phyloP scores from a whole-genome alignment of 2,113 vertebrate species.

The Archilochus colubris region DNA sequence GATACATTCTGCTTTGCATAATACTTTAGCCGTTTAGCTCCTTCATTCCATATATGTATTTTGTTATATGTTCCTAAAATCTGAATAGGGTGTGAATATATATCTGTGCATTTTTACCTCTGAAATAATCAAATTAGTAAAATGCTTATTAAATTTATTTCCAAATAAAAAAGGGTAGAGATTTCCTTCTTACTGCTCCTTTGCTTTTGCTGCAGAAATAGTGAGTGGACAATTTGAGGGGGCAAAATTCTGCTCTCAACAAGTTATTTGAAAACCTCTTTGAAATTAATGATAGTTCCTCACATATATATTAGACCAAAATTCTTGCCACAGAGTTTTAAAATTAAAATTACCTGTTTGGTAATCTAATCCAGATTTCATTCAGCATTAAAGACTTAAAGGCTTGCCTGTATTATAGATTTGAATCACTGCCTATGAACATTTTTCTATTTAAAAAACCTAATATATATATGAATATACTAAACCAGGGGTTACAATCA shows the following conservation, averaged over 20 bases:
- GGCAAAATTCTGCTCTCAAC: neutral
- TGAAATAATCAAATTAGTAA: constrained; percentile 24
- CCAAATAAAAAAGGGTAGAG: neutral
- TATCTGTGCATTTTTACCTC: neutral
- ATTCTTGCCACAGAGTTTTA: neutral
- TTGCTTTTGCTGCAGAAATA: neutral
- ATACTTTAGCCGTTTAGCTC: neutral
- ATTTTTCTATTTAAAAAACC: neutral
- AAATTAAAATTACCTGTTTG: neutral
- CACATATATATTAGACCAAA: neutral
- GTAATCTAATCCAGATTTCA: neutral
- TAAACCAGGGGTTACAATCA: neutral
- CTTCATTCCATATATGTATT: constrained; percentile 7
- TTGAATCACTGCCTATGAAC: neutral
- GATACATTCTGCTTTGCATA: neutral
- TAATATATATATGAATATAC: neutral
- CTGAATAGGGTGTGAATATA: constrained; percentile 7
- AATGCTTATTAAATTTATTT: neutral
- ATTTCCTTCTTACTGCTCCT: neutral
- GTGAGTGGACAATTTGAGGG: neutral
- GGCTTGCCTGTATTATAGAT: neutral
- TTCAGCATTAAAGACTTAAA: neutral
- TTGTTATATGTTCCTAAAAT: constrained; percentile 21
- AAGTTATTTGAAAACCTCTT: neutral
- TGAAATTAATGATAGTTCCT: neutral